Evolutionary conservation across 2,888 invertebrate genomes (phyloP), one percentile per base, ranked within the genome.

Genomic region (Doris montereyensis): DNA sequence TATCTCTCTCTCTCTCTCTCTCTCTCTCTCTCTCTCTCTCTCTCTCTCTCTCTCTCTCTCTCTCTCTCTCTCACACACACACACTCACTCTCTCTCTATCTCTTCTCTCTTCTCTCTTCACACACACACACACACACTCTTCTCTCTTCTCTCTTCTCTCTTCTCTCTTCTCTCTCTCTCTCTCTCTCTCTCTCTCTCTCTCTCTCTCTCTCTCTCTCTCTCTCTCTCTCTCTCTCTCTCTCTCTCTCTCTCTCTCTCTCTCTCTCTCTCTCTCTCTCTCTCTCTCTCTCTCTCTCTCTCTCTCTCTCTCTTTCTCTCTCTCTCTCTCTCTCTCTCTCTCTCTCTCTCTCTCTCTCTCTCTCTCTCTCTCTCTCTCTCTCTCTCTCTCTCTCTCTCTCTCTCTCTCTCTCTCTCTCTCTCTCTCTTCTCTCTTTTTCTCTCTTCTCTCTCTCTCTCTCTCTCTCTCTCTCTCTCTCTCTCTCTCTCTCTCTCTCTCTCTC

Each of bases 241-340:
- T 8, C 32, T 17, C 17, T 21, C 32, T 2, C 32, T 21, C 28
- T 4, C 10, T 13, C 32, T 1, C 62, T 24, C 4, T 34, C 13
- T 13, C 0, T 34, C 17, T 8, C 8, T 24, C 10, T 26, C 17
- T 24, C n/a, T 24, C 28, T 60, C n/a, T 41, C 8, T n/a, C 17
- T 32, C 62, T 52, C 26, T 30, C 57, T 73, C 57, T 57, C 57
- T 62, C 62, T 76, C 26, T 76, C 76, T 65, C 41, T 21, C 62
- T 65, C 32, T 32, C 21, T 74, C 3, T 74, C 52, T n/a, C 8
- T 32, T 34, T 17, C n/a, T 60, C 62, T 60, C 21, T 65, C 58
- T 35, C n/a, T 57, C 58, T 35, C 21, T 21, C 58, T 4, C 2
- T 35, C 0, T 21, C 10, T 35, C 41, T 35, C 35, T n/a, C n/a